phyloP scores from a whole-genome alignment of 2,797 vertebrate species.

The Pipistrellus pipistrellus region DNA sequence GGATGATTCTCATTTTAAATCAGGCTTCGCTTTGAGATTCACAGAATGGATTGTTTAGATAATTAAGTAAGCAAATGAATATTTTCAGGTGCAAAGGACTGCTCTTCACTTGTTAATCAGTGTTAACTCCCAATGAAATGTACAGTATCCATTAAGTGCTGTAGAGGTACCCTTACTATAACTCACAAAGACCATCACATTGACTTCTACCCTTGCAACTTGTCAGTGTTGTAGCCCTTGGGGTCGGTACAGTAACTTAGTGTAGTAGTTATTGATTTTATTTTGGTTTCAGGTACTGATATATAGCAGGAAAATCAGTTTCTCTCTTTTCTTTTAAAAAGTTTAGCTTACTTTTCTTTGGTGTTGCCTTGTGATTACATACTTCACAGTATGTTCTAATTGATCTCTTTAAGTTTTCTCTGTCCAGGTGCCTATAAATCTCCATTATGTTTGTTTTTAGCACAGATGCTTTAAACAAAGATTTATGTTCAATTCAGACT shows the following conservation, averaged over 20 bases:
- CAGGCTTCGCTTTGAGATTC: constrained; percentile 58
- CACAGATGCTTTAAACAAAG: constrained; percentile 61
- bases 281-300: constrained; percentile 49
- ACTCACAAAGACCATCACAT: not conserved
- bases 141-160: not conserved
- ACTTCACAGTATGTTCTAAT: constrained; percentile 60
- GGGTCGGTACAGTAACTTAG: not conserved
- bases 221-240: constrained; percentile 1
- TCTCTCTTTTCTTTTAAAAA: constrained; percentile 58
- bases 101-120: constrained; percentile 19
- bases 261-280: constrained; percentile 33
- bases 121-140: not conserved
- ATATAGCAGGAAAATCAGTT: not conserved
- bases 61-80: constrained; percentile 30
- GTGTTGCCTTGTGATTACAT: not conserved
- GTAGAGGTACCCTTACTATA: not conserved
- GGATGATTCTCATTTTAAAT: constrained; percentile 56
- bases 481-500: constrained; percentile 54
- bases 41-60: not conserved
- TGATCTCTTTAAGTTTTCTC: constrained; percentile 61
- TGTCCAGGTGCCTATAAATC: constrained; percentile 64
- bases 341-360: not conserved
- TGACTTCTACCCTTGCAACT: not conserved
- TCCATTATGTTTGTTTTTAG: constrained; percentile 55
- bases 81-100: constrained; percentile 46